Percentiles rank a stretch among this genome's conserved stretches.
phyloP scores from a whole-genome alignment of 2,113 vertebrate genomes.

The Corythoichthys haematopterus region DNA sequence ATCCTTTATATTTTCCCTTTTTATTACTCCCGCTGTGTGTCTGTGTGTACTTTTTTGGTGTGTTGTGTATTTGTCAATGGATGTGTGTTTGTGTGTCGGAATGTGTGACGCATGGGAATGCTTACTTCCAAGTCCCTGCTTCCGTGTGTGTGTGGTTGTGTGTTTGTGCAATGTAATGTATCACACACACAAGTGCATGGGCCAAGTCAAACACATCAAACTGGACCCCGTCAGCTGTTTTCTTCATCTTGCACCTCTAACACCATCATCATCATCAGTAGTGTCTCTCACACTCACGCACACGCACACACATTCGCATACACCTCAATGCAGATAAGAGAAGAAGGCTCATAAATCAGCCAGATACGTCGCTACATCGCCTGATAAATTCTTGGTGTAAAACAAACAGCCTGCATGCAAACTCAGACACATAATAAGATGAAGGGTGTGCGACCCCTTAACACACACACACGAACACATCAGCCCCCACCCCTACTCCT shows the following conservation, averaged over 20 bases:
- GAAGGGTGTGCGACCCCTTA: not conserved
- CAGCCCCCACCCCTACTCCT: not conserved
- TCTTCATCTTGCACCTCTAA: conserved; percentile 38
- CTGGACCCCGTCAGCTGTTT: conserved; percentile 31
- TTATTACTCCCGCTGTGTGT: conserved; percentile 19
- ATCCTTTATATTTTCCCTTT: conserved; percentile 18
- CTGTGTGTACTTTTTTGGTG: not conserved
- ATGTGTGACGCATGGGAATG: not conserved
- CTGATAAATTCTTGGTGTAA: conserved; percentile 36
- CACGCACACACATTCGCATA: not conserved
- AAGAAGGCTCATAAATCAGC: conserved; percentile 52
- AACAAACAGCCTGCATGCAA: conserved; percentile 40
- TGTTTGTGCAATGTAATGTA: conserved; percentile 54
- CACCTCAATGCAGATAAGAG: conserved; percentile 40
- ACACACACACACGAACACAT: not conserved
- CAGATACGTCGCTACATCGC: conserved; percentile 26
- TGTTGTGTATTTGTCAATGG: conserved; percentile 2
- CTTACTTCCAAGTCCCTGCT: conserved; percentile 2
- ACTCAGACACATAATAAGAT: conserved; percentile 25
- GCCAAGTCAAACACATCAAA: conserved; percentile 34
- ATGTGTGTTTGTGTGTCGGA: not conserved
- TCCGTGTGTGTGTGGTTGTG: conserved; percentile 27
- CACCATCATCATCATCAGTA: conserved; percentile 20
- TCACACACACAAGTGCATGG: conserved; percentile 17
- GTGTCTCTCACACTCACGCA: conserved; percentile 11